Base-by-base conservation (phyloP, 2,113 vertebrate species). In the Haemorhous mexicanus region DNA sequence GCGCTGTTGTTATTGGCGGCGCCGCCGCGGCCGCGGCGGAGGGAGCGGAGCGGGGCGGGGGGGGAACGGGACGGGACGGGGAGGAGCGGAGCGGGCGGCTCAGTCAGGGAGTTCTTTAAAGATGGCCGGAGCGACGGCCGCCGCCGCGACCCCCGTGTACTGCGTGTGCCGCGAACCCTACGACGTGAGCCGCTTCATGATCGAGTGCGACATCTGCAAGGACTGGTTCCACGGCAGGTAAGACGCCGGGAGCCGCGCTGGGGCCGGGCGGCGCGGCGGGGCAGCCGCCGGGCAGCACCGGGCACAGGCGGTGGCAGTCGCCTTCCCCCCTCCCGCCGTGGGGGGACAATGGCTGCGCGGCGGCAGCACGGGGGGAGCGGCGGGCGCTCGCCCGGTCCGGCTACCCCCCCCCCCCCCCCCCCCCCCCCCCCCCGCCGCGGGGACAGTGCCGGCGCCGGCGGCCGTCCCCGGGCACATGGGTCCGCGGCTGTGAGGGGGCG, bases 191-290 rank as follows among this genome's bases (percentile, higher is more conserved):
- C 99, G 99, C 98, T 99, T 99, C 97, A 99, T 99, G 99, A 99
- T 99, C 97, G 99, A 99, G 96, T 99, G 99, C 97, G 99, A 99
- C 96, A 98, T 98, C 94, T 99, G 99, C 98, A 99, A 99, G 97
- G 99, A 99, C 98, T 99, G 99, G 99, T 99, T 99, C 97, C 99
- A 99, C 94, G 99, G 99, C 98, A 99, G 99, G 99, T 99, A 98
- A 39, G 78, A 44, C 33, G 44, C 44, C 44, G 33, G 33, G 64
- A 27, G 64, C 55, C 32, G 77, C 23, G 64, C n/a, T 32, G 56
- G 77, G 35, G 55, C 50, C 53, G 35, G 70, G 39, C 26, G 59
- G 32, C 37, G 61, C 58, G 37, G 33, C 6, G 33, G 44, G 27
- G 53, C 30, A 55, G 53, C 30, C 30, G 28, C 19, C 24, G 58